Base-by-base conservation (phyloP, 2,888 invertebrate genomes). In the Theretra japonica region DNA sequence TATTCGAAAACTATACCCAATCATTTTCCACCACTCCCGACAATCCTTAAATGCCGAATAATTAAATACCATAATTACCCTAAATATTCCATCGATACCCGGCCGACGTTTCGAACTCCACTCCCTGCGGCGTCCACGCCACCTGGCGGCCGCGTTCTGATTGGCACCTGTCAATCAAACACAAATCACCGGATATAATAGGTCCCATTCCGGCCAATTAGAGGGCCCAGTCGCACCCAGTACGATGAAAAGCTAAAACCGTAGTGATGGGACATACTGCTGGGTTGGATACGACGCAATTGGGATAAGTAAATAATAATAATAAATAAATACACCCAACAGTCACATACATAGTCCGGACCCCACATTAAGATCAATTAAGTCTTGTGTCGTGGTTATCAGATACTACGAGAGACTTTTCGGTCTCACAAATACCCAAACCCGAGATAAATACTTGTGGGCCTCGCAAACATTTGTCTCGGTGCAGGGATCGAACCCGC, bases 161-260 rank as follows among this genome's bases (percentile, higher is more conserved):
- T 92, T 92, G 94, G 83, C 93, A 91, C 91, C 92, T 92, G 93
- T 89, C 93, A 92, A 92, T 93, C 91, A 90, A 30, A 78, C 81
- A 87, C 84, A 85, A 87, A 88, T 88, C 89, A 88, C 85, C 81
- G 82, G 80, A 81, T 81, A 88, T 91, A 90, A 90, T 89, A 88
- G 87, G 89, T 87, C 87, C 83, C 86, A 90, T 90, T 91, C 87
- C 83, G 81, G 86, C 88, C 89, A 90, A 92, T 90, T 91, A 92
- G 85, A 80, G 79, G 73, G 76, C 77, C 76, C 73, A 77, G 84
- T 83, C 84, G 86, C 88, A 84, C 86, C 90, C 86, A 88, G 75
- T 72, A 74, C 82, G 84, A 82, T 88, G 89, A 90, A 86, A 88
- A 75, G 79, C 82, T 74, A 82, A 84, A 83, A 79, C 72, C 69